Percentiles rank a stretch among this genome's conserved stretches.
phyloP scores from a whole-genome alignment of 2,797 vertebrate species.

The Carcharodon carcharias region DNA sequence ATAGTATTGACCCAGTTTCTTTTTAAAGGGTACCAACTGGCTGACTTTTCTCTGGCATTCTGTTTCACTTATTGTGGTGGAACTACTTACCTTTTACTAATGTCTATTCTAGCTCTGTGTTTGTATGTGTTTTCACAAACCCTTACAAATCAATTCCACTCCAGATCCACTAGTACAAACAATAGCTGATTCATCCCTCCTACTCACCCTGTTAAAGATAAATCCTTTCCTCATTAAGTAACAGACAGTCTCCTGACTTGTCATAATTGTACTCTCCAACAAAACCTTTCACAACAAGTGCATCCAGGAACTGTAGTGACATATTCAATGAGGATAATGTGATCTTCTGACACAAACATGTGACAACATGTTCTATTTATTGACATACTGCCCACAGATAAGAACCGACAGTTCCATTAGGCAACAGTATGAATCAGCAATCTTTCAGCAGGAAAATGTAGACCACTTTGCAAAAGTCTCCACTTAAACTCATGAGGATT shows the following conservation, averaged over 20 bases:
- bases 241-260: not conserved
- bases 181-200: not conserved
- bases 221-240: not conserved
- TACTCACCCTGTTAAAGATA: not conserved
- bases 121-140: not conserved
- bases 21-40: not conserved
- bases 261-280: not conserved
- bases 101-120: not conserved
- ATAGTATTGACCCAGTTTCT: not conserved
- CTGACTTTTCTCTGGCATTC: not conserved
- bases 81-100: not conserved
- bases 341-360: not conserved
- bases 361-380: not conserved
- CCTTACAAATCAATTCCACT: not conserved
- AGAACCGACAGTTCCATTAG: constrained; percentile 11
- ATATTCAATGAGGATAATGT: not conserved
- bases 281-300: not conserved
- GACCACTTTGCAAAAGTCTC: not conserved
- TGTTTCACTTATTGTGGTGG: not conserved
- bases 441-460: not conserved
- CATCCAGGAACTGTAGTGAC: not conserved
- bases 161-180: not conserved
- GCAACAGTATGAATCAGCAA: not conserved
- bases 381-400: not conserved
- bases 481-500: not conserved